Conservation (phyloP, 2,113 vertebrate genomes). For the Hucho hucho region DNA sequence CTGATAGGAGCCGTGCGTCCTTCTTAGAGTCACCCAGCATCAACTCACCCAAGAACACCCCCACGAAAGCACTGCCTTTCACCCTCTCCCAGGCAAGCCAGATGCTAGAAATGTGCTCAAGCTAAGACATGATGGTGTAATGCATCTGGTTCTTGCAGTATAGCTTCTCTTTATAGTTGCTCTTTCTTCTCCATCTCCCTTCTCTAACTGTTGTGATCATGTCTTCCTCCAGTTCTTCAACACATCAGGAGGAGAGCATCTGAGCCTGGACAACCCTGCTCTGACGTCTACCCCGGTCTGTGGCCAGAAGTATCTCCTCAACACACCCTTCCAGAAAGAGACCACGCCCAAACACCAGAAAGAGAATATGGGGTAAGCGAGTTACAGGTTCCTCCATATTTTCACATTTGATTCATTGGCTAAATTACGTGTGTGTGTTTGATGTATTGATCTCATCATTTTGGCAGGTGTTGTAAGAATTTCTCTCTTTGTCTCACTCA, state of each 20-base stretch:
- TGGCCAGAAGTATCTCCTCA: conserved; percentile 87
- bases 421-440: conserved; percentile 1
- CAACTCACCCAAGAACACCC: conserved; percentile 74
- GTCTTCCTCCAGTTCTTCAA: conserved; percentile 85
- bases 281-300: conserved; percentile 96
- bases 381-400: background rate
- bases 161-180: too few species aligned
- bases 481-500: conserved; percentile 43
- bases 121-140: too few species aligned
- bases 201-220: background rate
- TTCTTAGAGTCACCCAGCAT: conserved; percentile 63
- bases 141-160: too few species aligned
- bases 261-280: conserved; percentile 90
- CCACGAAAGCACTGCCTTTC: conserved; percentile 90
- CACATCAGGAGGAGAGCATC: conserved; percentile 83
- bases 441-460: background rate
- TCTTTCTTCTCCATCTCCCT: too few species aligned
- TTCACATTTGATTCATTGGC: background rate
- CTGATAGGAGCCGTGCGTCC: conserved; percentile 72
- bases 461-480: background rate
- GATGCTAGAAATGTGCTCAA: too few species aligned
- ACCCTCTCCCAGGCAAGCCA: conserved; percentile 87
- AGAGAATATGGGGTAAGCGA: conserved; percentile 89
- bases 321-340: conserved; percentile 89
- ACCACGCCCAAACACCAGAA: conserved; percentile 92